Base-by-base conservation (phyloP, 1,140 invertebrate species). In the Cotesia chilonis region DNA sequence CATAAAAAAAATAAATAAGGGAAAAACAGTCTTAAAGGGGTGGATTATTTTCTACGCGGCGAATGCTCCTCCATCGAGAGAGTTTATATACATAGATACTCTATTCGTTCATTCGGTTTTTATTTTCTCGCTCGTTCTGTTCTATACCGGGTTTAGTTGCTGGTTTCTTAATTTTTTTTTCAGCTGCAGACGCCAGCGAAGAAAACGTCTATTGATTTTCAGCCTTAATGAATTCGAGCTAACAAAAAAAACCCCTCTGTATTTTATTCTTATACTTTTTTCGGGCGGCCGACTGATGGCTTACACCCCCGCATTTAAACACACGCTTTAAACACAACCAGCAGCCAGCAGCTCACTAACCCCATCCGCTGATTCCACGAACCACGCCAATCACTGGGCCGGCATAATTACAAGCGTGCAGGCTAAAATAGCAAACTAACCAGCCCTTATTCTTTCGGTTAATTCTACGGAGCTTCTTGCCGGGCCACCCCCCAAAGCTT, bases 141-240 rank as follows among this genome's bases (percentile, higher is more conserved):
- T 28, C 28, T 28, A 28, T 28, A 28, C 28, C 28, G 28, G 1
- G 28, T 28, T 28, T 28, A 28, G 28, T 28, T 28, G 28, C 28
- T 54, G 74, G 77, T 81, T 77, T 79, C 79, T 78, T 80, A 82
- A 82, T 80, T 80, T 82, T 84, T 84, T 82, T 82, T 80, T 78
- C 78, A 79, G 79, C 81, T 79, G 83, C 57, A 20, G 57, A 59
- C 38, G 17, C 47, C 36, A 52, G n/a, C 14, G 47, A 66, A 28
- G 47, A 51, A 47, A 66, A 66, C 83, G 81, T 79, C 82, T 85
- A 85, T 85, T 83, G 84, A 85, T 85, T 85, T 85, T 85, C 83
- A 84, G 82, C 82, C 83, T 82, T 85, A 85, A 85, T 85, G 84
- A 85, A 85, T 85, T 85, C 84, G 81, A 83, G 84, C 83, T 84